Evolutionary conservation across 2,888 invertebrate species (phyloP).

Genomic region (Biston stratarius): DNA sequence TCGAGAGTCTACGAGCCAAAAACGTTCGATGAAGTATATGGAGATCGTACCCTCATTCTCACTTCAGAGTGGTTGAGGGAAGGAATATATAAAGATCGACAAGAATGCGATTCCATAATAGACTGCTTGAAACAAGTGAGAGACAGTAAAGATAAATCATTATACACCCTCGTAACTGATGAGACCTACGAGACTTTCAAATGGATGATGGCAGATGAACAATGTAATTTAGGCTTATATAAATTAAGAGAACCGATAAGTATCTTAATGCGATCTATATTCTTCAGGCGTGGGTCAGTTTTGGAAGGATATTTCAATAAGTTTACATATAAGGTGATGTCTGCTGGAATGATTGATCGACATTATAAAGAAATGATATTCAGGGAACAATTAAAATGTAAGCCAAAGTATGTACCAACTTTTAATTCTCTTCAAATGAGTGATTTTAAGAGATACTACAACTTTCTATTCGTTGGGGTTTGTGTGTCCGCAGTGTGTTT

Average conservation of each 20-base stretch:
- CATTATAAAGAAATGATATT: conserved; percentile 34
- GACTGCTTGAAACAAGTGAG: conserved; percentile 51
- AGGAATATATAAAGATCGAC: not conserved
- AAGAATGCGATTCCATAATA: conserved; percentile 44
- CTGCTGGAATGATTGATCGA: conserved; percentile 48
- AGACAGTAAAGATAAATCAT: conserved; percentile 28
- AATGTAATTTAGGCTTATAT: conserved; percentile 47
- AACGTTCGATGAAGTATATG: conserved; percentile 38
- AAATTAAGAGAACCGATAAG: conserved; percentile 44
- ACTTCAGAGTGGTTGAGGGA: conserved; percentile 22
- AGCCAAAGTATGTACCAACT: conserved; percentile 18
- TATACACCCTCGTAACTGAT: conserved; percentile 49
- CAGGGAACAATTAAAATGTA: conserved; percentile 48
- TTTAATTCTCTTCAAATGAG: conserved; percentile 33
- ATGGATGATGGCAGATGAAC: conserved; percentile 47
- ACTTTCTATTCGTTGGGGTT: conserved; percentile 51
- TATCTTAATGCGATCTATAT: conserved; percentile 46
- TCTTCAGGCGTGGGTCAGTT: conserved; percentile 57
- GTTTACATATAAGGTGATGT: conserved; percentile 31
- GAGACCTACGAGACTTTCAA: conserved; percentile 38
- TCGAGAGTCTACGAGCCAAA: conserved; percentile 48
- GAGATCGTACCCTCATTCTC: conserved; percentile 34
- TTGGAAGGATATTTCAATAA: conserved; percentile 38
- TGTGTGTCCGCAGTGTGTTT: conserved; percentile 50
- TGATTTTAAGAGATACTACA: conserved; percentile 46